A percentile compares a stretch with the other conserved stretches of the same genome.
Conservation (phyloP, 2,888 invertebrate species). For the Ceramica pisi region DNA sequence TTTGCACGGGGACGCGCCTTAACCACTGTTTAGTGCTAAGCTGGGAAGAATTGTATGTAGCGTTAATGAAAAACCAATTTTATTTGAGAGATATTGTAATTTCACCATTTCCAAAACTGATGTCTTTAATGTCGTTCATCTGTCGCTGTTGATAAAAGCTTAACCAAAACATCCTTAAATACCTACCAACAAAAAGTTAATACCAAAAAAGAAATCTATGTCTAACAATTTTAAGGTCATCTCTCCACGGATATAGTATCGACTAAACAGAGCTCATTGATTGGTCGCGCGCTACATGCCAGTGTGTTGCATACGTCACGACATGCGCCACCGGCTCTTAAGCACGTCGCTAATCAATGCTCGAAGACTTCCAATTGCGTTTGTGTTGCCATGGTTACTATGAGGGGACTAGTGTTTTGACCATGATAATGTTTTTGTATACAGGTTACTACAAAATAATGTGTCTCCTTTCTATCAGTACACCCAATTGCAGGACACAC, state of each 20-base stretch:
- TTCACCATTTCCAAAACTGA: background rate
- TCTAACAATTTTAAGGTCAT: conserved; percentile 40
- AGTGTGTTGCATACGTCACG: conserved; percentile 56
- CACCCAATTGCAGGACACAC: too few species aligned
- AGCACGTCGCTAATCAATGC: conserved; percentile 57
- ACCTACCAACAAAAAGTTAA: background rate
- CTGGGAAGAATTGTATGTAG: too few species aligned
- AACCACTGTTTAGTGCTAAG: too few species aligned
- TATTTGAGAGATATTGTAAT: too few species aligned
- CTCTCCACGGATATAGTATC: conserved; percentile 59
- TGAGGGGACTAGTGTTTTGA: background rate
- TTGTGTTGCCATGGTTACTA: conserved; percentile 40
- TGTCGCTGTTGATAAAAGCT: background rate
- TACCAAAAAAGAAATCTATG: conserved; percentile 37
- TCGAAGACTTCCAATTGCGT: conserved; percentile 44
- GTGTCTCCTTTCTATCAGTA: too few species aligned
- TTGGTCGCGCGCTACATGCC: conserved; percentile 27
- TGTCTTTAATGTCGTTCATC: background rate
- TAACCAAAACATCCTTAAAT: background rate
- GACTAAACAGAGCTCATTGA: conserved; percentile 61
- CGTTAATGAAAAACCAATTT: too few species aligned
- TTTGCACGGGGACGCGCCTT: too few species aligned
- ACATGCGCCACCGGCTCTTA: conserved; percentile 45
- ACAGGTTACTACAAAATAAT: too few species aligned
- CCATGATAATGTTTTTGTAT: background rate